These are phyloP conservation scores for Drosophila birchii DNA, from an alignment of 2,888 invertebrate species.

Conservation along the genomic window DNA sequence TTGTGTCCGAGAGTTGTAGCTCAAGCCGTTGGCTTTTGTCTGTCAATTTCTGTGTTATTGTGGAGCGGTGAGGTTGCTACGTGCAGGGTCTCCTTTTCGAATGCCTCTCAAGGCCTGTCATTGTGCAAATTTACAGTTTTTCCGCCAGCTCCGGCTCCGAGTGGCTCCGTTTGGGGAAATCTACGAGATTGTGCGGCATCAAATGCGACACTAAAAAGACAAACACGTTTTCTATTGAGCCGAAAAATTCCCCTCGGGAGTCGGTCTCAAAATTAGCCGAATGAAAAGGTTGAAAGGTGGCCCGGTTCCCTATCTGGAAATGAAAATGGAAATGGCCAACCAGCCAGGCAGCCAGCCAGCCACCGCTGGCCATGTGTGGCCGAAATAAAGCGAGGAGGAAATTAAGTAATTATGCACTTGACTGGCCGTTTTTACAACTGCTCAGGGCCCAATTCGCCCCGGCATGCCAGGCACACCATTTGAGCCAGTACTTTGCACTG, in stretches of 20 bases:
- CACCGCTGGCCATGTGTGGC: conserved; percentile 38
- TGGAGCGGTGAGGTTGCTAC: conserved; percentile 58
- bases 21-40: conserved; percentile 64
- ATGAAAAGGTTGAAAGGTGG: conserved; percentile 47
- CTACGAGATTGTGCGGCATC: conserved; percentile 69
- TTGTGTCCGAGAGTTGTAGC: conserved; percentile 45
- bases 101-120: conserved; percentile 62
- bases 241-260: conserved; percentile 38
- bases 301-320: conserved; percentile 19
- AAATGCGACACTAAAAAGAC: conserved; percentile 73
- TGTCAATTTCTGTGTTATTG: conserved; percentile 67
- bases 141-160: conserved; percentile 28
- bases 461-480: conserved; percentile 56
- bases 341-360: not conserved
- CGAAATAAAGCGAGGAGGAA: conserved; percentile 48
- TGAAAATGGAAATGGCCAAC: conserved; percentile 18
- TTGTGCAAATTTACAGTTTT: conserved; percentile 72
- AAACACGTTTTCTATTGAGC: conserved; percentile 61
- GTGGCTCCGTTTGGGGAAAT: conserved; percentile 68
- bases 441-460: conserved; percentile 30
- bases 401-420: conserved; percentile 79
- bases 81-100: conserved; percentile 55
- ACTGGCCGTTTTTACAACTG: conserved; percentile 67
- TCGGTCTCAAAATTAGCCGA: conserved; percentile 50
- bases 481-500: conserved; percentile 52